phyloP scores from a whole-genome alignment of 2,888 invertebrate species.

The Perizoma flavofasciatum region DNA sequence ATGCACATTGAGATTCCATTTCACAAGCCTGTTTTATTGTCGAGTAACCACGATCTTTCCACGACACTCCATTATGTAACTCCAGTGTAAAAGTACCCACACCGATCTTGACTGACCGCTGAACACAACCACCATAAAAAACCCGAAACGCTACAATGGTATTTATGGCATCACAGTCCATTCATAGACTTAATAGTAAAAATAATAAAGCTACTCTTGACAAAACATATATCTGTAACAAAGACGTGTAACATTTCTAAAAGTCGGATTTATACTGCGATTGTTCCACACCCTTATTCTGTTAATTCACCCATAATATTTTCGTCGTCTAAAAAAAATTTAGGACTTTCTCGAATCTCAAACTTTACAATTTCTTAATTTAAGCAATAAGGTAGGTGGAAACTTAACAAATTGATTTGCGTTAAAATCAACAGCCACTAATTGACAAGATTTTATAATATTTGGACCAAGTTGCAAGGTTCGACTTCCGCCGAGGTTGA shows the following conservation, averaged over 20 bases:
- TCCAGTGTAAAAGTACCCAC: slow-evolving; percentile 47
- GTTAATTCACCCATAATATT: too few species aligned
- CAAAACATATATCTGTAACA: slow-evolving; percentile 71
- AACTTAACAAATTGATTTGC: background rate
- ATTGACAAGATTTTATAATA: too few species aligned
- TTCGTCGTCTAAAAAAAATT: too few species aligned
- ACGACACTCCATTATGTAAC: slow-evolving; percentile 52
- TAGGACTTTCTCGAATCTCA: background rate
- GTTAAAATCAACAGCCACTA: too few species aligned
- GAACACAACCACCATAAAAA: slow-evolving; percentile 60
- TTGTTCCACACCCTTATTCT: slow-evolving; percentile 24
- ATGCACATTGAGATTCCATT: slow-evolving; percentile 60
- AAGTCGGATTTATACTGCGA: slow-evolving; percentile 74
- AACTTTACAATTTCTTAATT: background rate
- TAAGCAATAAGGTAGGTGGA: background rate
- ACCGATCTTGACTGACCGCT: slow-evolving; percentile 51
- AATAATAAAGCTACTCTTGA: slow-evolving; percentile 66
- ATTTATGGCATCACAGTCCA: slow-evolving; percentile 69
- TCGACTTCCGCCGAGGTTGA: too few species aligned
- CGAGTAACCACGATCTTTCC: slow-evolving; percentile 65
- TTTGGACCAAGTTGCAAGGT: too few species aligned
- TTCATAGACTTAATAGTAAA: slow-evolving; percentile 64
- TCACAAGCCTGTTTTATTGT: slow-evolving; percentile 71
- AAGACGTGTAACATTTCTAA: slow-evolving; percentile 78
- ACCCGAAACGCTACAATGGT: slow-evolving; percentile 62